Conservation (phyloP, 2,113 vertebrate genomes). For the Telmatochromis sp. region DNA sequence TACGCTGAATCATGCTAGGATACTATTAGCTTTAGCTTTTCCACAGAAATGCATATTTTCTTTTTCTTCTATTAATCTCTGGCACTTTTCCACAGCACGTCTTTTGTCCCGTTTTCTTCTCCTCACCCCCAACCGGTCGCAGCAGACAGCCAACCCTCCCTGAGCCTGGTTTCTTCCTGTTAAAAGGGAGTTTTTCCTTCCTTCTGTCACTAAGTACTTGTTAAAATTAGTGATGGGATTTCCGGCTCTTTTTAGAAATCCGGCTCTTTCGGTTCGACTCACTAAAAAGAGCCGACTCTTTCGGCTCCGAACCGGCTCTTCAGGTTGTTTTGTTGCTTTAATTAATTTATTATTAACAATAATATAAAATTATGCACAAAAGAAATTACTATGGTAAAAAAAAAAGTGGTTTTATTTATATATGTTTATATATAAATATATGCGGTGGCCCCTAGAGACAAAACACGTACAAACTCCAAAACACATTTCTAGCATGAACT, state of each 20-base stretch:
- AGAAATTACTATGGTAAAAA: no score
- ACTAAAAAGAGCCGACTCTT: no score
- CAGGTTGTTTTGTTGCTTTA: no score
- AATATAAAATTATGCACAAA: no score
- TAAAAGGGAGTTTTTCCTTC: background rate
- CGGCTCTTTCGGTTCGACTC: fast-evolving
- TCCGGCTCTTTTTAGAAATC: no score
- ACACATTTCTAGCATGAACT: no score
- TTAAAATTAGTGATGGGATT: background rate
- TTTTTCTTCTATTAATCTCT: background rate
- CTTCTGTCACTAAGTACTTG: background rate
- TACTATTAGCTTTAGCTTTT: background rate
- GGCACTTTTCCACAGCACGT: background rate
- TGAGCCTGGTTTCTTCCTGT: background rate
- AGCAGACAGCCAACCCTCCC: background rate
- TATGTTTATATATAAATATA: no score
- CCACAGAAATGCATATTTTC: background rate
- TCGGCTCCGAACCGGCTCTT: no score
- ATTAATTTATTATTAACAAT: no score
- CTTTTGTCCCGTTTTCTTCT: background rate
- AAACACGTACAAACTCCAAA: no score
- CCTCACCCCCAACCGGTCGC: background rate
- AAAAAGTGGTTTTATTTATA: no score
- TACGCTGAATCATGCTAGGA: background rate
- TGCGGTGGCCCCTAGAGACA: no score